Evolutionary conservation across 2,888 invertebrate genomes (phyloP), one percentile per base, ranked within the genome.

Genomic region (Schizaphis graminum): DNA sequence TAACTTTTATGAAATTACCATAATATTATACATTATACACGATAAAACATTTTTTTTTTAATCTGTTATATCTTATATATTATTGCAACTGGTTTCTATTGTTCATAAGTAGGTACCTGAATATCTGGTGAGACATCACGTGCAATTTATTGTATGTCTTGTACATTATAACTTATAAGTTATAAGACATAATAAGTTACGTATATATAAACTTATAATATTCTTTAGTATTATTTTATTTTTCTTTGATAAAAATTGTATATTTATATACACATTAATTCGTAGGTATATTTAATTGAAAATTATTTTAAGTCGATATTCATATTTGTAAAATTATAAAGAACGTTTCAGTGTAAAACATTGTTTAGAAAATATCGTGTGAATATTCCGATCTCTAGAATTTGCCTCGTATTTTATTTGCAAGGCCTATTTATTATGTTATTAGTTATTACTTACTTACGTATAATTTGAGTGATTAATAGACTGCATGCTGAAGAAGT

Each of bases 351-450:
- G 44, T 13, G 56, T 11, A 8, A 77, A 67, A 47, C 61, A 61
- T 67, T 44, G 44, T 91, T 90, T 49, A 35, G 77, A 77, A 91
- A 91, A 26, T 28, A 91, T 24, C 41, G 91, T 91, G 91, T 84
- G 91, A 91, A 91, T 77, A 53, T 91, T 88, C 35, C 21, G 35
- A 35, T 21, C 28, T n/a, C 8, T 3, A 16, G 35, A 77, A 53
- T 35, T 41, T 28, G 77, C 53, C 91, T 91, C 35, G 77, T 91
- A 35, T 53, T 16, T 84, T 53, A 53, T 91, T 91, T 61, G 49
- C 91, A 84, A 53, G 67, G 53, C 53, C 88, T 88, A n/a, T n/a
- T 88, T 53, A 35, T 11, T 86, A 28, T 47, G 13, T n/a, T 47
- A 47, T 86, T 13, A n/a, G 13, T n/a, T 28, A 28, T 86, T 13